These are phyloP conservation scores for Todus mexicanus DNA, from an alignment of 2,797 vertebrate genomes.

Conservation along the genomic window DNA sequence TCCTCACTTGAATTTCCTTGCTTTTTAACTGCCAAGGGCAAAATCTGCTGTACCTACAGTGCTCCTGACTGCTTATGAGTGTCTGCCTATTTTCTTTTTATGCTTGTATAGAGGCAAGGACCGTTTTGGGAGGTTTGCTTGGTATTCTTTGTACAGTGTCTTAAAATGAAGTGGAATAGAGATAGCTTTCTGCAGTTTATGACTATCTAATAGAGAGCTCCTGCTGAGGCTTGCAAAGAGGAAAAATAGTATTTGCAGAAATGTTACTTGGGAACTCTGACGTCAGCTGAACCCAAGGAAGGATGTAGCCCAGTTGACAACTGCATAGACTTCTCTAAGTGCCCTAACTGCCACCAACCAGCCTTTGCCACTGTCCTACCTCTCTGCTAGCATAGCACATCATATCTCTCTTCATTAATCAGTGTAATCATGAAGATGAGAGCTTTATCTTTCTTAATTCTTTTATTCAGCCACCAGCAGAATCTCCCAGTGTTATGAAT, in stretches of 20 bases:
- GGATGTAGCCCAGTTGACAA: not conserved
- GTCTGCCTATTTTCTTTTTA: not conserved
- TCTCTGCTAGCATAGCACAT: not conserved
- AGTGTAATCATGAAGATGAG: not conserved
- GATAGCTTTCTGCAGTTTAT: not conserved
- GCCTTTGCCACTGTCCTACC: not conserved
- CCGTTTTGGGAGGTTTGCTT: not conserved
- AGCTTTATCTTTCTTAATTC: not conserved
- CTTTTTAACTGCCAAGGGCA: not conserved
- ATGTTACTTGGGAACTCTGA: not conserved
- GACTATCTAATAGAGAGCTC: not conserved
- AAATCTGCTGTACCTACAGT: not conserved
- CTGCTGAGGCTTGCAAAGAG: not conserved
- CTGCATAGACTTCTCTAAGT: not conserved
- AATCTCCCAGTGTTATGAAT: not conserved
- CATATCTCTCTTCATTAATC: not conserved
- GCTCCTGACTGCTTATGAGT: not conserved
- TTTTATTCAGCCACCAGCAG: not conserved
- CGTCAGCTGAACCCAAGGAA: not conserved
- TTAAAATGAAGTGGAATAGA: not conserved
- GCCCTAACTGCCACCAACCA: not conserved
- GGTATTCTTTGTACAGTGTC: not conserved
- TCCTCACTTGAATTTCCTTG: not conserved
- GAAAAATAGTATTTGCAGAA: not conserved
- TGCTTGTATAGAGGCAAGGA: not conserved